Evolutionary conservation across 1,140 invertebrate species (phyloP), one percentile per base, ranked within the genome.

Genomic region (Aphelinus certus): DNA sequence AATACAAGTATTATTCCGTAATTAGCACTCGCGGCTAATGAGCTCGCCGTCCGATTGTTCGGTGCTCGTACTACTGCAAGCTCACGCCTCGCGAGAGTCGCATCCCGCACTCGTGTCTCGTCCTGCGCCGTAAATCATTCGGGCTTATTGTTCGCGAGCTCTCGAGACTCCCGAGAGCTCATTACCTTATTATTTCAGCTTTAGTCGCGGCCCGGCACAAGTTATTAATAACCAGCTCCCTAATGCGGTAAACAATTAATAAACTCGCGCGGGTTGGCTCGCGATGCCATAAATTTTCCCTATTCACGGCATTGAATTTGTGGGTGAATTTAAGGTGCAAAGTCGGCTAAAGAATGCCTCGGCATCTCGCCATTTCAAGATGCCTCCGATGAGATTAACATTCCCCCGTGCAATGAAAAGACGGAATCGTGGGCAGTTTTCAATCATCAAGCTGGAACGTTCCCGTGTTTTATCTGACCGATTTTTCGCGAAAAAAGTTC

Each of bases 221-320:
- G 10, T 53, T n/a, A 64, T 66, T 66, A 60, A 73, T 73, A 73
- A 66, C 71, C 63, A 58, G 71, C 60, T 73, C 60, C 63, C n/a
- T 73, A 43, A 45, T 26, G 49, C 48, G 60, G 66, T 68, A 55
- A 73, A 68, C 57, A 47, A 62, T 73, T 73, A 65, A 73, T 53
- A 66, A 66, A 58, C 46, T 56, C 61, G 45, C 62, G 51, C 66
- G 26, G 0, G 26, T 1, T 47, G 9, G 45, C 66, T 7, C 66
- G 51, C 6, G 65, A 43, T 53, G 26, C 26, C 26, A 10, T 26
- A 26, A 26, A 26, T 26, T 26, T 26, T 26, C 26, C 26, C 26
- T 26, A 26, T 26, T 26, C 26, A 26, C 26, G 26, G 26, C 26
- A 26, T 26, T 26, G 26, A 26, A 26, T 26, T 26, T 26, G 26